Evolutionary conservation across 1,140 invertebrate genomes (phyloP).

Genomic region (Parapsyche elsis): DNA sequence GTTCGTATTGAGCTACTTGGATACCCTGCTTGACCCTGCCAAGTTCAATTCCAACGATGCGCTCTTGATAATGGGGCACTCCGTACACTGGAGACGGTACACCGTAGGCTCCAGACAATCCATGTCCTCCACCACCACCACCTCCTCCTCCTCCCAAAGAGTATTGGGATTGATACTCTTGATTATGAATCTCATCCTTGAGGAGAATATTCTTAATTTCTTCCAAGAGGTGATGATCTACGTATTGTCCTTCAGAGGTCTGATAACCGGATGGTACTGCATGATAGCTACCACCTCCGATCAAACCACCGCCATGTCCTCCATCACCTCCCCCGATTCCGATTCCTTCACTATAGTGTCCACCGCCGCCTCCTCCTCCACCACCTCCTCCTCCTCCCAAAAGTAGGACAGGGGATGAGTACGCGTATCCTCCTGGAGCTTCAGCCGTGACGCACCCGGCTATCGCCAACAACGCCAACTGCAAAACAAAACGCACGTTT

Average conservation of each 20-base stretch:
- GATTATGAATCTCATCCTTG: conserved; percentile 78
- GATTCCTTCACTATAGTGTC: conserved; percentile 60
- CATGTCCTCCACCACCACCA: conserved; percentile 62
- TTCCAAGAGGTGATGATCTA: conserved; percentile 80
- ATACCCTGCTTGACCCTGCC: conserved; percentile 74
- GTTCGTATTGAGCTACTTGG: conserved; percentile 74
- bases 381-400: conserved; percentile 63
- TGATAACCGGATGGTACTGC: conserved; percentile 78
- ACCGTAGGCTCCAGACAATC: conserved; percentile 69
- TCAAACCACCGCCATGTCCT: conserved; percentile 62
- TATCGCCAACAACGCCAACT: conserved; percentile 64
- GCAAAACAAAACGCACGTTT: conserved; percentile 49
- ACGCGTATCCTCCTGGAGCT: conserved; percentile 60
- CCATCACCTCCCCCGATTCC: conserved; percentile 61
- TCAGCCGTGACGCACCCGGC: conserved; percentile 65
- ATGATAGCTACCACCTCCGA: conserved; percentile 77
- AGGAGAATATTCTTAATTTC: conserved; percentile 84
- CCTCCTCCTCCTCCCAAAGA: conserved; percentile 56
- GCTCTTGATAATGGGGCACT: conserved; percentile 67
- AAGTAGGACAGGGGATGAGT: conserved; percentile 49
- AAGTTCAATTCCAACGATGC: conserved; percentile 73
- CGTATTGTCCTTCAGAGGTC: conserved; percentile 80
- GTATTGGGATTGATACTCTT: conserved; percentile 63
- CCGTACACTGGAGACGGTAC: conserved; percentile 68
- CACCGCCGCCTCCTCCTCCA: conserved; percentile 59